Evolutionary conservation across 2,113 vertebrate genomes (phyloP), one percentile per base, ranked within the genome.

Genomic region (Coptodon rendalli): DNA sequence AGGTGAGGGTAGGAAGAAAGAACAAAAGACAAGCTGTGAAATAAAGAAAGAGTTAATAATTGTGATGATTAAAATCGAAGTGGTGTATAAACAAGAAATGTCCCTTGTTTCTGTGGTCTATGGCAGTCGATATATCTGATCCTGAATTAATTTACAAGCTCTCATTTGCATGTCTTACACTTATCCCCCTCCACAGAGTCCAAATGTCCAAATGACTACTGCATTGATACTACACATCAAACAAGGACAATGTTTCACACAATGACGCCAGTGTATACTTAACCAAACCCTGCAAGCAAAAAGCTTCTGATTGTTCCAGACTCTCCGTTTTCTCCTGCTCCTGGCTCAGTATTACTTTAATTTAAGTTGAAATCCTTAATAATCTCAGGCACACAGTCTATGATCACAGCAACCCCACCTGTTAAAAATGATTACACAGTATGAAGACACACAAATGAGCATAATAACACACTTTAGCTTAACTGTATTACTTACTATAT

Each of bases 121-220:
- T 59, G 57, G 57, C 14, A 59, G 3, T 59, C 3, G 0, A 59
- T 59, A 59, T 61, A 61, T 61, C 14, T 31, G 27, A 61, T 31
- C 27, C 57, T 4, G 57, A 61, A 61, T 61, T 61, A 59, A 59
- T 59, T 59, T 17, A 17, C 27, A 31, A 17, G 0, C 27, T 17
- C 27, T 17, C 57, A 61, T 61, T 61, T 61, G 27, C 14, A 61
- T 31, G 8, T 61, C 57, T 61, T 31, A 61, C 27, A 61, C 57
- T 61, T 61, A 0, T 31, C 0, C 57, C 4, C 27, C 14, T 61
- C 27, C 57, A 1, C 57, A 61, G 27, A 59, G 14, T 1, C 3
- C 56, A 57, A 57, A 57, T 57, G 4, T 57, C 13, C 8, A 61
- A 61, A 61, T 61, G 57, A 61, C 27, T 31, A 9, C 27, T 61